Evolutionary conservation across 30 jellyfish, hydroid and myxozoan species (phyloP).

Genomic region (Aurelia sp.): DNA sequence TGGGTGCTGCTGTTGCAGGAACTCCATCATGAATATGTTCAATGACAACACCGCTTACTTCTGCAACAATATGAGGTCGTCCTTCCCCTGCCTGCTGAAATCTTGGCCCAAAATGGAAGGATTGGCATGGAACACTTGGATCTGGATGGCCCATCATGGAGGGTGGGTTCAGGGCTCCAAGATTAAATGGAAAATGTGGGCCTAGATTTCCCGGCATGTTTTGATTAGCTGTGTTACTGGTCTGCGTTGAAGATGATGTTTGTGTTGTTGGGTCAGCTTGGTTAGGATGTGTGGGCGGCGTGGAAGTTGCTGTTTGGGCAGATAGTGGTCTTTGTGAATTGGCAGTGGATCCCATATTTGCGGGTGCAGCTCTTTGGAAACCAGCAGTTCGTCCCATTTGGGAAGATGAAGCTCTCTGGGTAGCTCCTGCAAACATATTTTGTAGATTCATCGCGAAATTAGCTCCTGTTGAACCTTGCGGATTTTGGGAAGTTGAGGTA

Average conservation of each 20-base stretch:
- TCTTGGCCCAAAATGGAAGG: constrained; percentile 98
- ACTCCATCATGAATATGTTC: constrained; percentile 60
- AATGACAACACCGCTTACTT: constrained; percentile 82
- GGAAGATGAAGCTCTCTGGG: background rate
- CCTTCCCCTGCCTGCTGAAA: constrained; percentile 61
- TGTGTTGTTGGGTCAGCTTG: background rate
- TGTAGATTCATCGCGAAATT: no score
- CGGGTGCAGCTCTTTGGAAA: background rate
- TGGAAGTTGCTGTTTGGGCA: constrained; percentile 29
- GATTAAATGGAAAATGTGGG: constrained; percentile 41
- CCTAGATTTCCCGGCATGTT: constrained; percentile 14
- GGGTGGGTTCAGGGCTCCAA: constrained; percentile 13
- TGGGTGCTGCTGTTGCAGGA: constrained; percentile 8
- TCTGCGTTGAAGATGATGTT: constrained; percentile 47
- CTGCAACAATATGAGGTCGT: constrained; percentile 78
- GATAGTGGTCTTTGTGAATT: constrained; percentile 7
- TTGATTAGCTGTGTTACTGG: constrained; percentile 32
- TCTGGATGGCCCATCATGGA: constrained; percentile 78
- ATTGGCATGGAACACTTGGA: constrained; percentile 89
- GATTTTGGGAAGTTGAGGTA: background rate
- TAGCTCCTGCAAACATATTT: background rate
- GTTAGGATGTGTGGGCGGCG: constrained; percentile 19
- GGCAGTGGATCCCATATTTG: background rate
- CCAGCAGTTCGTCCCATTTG: background rate
- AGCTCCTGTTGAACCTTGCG: background rate